Evolutionary conservation across 2,797 vertebrate genomes (phyloP).

Genomic region (Bucorvus abyssinicus): DNA sequence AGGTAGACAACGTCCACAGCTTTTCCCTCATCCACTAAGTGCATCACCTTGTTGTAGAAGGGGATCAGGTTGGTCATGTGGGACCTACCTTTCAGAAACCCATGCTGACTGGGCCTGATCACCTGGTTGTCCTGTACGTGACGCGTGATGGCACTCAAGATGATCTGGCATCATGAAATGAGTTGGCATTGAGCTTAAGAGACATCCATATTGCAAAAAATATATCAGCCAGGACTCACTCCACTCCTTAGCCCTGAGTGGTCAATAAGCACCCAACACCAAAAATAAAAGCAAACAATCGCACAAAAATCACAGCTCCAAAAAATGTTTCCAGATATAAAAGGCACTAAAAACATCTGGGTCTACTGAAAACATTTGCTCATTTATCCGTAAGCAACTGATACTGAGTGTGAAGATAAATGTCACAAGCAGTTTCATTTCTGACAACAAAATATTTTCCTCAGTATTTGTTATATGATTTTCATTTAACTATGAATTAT

Average conservation of each 20-base stretch:
- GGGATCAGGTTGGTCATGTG: too few relatives aligned
- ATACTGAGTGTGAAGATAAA: not conserved
- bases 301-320: not conserved
- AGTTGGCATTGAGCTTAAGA: not conserved
- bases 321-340: not conserved
- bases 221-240: accelerated
- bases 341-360: accelerated
- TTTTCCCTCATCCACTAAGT: too few relatives aligned
- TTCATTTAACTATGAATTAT: not conserved
- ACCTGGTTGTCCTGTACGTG: too few relatives aligned
- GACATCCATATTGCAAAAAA: not conserved
- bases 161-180: not conserved
- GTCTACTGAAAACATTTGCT: not conserved
- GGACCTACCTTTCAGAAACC: too few relatives aligned
- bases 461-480: not conserved
- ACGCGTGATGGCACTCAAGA: too few relatives aligned
- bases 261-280: not conserved
- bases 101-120: too few relatives aligned
- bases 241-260: not conserved
- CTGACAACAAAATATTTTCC: not conserved
- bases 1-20: too few relatives aligned
- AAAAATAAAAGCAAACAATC: not conserved
- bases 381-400: not conserved
- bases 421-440: not conserved
- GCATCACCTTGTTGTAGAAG: too few relatives aligned